Percentiles rank a stretch among this genome's conserved stretches.
These are phyloP conservation scores for Boloria euphrosyne DNA, from an alignment of 2,888 invertebrate species.

Conservation along the genomic window DNA sequence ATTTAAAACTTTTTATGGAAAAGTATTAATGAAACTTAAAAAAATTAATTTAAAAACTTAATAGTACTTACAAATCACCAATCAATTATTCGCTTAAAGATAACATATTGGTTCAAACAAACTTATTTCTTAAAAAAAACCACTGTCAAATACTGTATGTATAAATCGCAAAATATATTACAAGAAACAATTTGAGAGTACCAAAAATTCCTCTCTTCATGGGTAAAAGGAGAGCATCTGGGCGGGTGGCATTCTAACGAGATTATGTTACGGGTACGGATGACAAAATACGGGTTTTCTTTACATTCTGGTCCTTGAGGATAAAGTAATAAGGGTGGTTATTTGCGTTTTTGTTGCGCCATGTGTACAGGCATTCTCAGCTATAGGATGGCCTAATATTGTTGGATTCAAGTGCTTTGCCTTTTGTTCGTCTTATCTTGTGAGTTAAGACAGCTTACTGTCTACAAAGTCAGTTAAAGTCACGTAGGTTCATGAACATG, in stretches of 20 bases:
- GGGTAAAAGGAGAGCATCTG: conserved; percentile 46
- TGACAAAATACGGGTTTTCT: not conserved
- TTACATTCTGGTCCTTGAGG: conserved; percentile 5
- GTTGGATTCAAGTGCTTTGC: conserved; percentile 34
- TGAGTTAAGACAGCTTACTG: conserved; percentile 17
- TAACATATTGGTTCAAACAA: too few species aligned
- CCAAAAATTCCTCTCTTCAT: conserved; percentile 39
- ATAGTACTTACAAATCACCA: too few species aligned
- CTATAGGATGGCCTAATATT: conserved; percentile 46
- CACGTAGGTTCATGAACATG: not conserved
- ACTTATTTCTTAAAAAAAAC: not conserved
- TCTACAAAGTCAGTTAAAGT: conserved; percentile 17
- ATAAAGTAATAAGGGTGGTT: conserved; percentile 4
- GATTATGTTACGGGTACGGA: conserved; percentile 48
- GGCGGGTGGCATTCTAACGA: conserved; percentile 47
- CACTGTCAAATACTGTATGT: not conserved
- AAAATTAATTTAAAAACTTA: too few species aligned
- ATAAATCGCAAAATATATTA: conserved; percentile 8
- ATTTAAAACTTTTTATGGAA: too few species aligned
- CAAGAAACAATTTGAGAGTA: conserved; percentile 34
- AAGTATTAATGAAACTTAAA: too few species aligned
- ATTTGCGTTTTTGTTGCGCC: not conserved
- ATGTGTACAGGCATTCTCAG: conserved; percentile 38
- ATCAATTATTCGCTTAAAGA: too few species aligned
- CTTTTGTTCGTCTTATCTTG: conserved; percentile 13